Evolutionary conservation across 2,888 invertebrate species (phyloP), one percentile per base, ranked within the genome.

Genomic region (Macaria liturata): DNA sequence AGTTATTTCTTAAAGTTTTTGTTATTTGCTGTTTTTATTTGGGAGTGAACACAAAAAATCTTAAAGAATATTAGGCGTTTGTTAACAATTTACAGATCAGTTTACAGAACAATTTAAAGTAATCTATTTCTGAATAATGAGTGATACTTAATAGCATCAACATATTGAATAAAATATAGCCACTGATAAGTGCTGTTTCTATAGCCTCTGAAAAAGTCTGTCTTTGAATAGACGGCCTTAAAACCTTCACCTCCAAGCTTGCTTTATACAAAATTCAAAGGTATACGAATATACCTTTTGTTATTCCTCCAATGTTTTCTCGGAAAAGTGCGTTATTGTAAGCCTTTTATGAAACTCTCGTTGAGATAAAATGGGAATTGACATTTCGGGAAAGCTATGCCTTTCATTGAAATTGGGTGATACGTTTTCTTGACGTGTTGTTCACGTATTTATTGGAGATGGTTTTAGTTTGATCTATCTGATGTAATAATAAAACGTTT

Each of bases 211-310:
- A 1, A 42, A 8, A 42, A 42, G 8, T 42, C 4, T n/a, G 6
- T 42, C 42, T 9, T 4, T 51, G 51, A 45, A 51, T 51, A 45
- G 9, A 9, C 45, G 0, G 34, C 44, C 42, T 49, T 49, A 43
- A n/a, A 7, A 40, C 34, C 34, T 37, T 45, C 8, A 37, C 5
- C 49, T 64, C 49, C 45, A 59, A 49, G 46, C 56, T 47, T 66
- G 58, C 54, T 67, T 73, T 65, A 76, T 78, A 71, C 74, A 71
- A 75, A 73, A 78, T 78, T 79, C 75, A 77, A 68, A 67, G 68
- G 67, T 53, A 60, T 57, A 65, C 64, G 64, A 65, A 65, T 67
- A 45, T 37, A 69, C 65, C 66, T 70, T 70, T 69, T 70, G 71
- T 78, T 74, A 73, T 71, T 61, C 57, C 56, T 57, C 46, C 53